phyloP scores from a whole-genome alignment of 2,797 vertebrate species.

The Crocodylus rhombifer region DNA sequence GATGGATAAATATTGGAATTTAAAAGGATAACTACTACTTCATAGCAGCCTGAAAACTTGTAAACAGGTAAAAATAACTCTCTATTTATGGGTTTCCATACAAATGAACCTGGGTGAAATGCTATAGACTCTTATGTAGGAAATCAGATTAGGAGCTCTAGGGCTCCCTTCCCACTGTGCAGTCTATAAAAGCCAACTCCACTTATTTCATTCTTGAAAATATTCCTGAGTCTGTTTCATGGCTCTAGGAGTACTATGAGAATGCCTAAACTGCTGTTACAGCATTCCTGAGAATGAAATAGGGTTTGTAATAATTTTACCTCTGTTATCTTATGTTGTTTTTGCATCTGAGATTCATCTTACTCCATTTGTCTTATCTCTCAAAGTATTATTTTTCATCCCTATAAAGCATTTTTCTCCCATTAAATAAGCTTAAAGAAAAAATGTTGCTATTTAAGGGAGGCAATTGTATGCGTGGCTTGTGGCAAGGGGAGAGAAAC shows the following conservation, averaged over 20 bases:
- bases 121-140: not conserved
- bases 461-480: not conserved
- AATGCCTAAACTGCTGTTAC: not conserved
- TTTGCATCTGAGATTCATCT: not conserved
- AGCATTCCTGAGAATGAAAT: not conserved
- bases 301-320: not conserved
- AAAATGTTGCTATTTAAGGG: not conserved
- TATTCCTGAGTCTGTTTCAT: not conserved
- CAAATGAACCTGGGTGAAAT: not conserved
- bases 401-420: not conserved
- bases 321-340: not conserved
- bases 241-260: not conserved
- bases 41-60: not conserved
- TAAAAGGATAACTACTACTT: too few relatives aligned
- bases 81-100: not conserved
- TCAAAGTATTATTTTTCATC: not conserved
- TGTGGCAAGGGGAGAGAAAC: not conserved
- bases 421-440: not conserved
- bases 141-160: not conserved
- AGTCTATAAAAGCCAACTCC: not conserved
- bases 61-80: not conserved
- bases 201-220: not conserved
- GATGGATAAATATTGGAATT: not conserved
- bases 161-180: not conserved
- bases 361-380: not conserved